Evolutionary conservation across 2,888 invertebrate genomes (phyloP).

Genomic region (Perizoma affinitatum): DNA sequence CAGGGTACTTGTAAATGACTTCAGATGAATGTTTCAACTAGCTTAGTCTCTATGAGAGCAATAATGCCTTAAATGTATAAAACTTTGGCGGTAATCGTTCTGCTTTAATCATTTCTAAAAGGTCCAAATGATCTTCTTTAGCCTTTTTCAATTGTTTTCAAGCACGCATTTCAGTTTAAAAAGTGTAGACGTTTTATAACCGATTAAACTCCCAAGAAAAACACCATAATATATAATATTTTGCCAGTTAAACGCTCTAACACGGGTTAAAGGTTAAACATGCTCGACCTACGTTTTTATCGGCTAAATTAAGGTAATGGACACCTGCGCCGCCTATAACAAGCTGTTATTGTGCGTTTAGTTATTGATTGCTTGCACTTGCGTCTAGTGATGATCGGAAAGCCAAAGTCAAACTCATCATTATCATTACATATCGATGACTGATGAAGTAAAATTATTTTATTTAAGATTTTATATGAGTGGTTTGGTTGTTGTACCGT

Average conservation of each 20-base stretch:
- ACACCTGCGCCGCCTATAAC: constrained; percentile 63
- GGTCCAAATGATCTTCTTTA: constrained; percentile 6
- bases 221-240: constrained; percentile 35
- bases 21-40: too few species aligned
- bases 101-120: not conserved
- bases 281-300: constrained; percentile 66
- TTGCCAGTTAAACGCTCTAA: constrained; percentile 36
- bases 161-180: constrained; percentile 7
- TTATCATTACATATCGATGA: not conserved
- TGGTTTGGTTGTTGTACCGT: too few species aligned
- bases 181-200: constrained; percentile 14
- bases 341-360: constrained; percentile 67
- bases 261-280: constrained; percentile 66
- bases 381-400: constrained; percentile 22
- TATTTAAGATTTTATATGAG: too few species aligned
- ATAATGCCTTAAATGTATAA: too few species aligned
- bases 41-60: too few species aligned
- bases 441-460: too few species aligned
- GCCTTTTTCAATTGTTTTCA: constrained; percentile 19
- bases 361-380: constrained; percentile 62
- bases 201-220: constrained; percentile 31
- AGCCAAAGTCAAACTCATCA: not conserved
- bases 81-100: too few species aligned
- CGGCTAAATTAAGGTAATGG: constrained; percentile 71
- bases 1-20: too few species aligned